Conservation (phyloP, 92 coral and sea anemone genomes). For the Porites evermanni region DNA sequence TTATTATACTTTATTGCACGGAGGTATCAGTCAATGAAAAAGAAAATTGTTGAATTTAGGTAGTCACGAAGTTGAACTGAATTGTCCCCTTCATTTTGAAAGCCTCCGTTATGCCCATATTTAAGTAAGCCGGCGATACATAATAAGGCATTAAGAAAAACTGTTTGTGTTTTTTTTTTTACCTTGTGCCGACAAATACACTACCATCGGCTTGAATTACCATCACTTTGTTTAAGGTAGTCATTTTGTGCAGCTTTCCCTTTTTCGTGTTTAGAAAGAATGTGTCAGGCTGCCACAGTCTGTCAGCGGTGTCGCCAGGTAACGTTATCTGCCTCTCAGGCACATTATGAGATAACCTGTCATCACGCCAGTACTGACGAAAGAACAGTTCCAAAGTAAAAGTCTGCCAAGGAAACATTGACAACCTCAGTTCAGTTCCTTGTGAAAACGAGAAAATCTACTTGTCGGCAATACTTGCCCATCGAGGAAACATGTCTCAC, state of each 20-base stretch:
- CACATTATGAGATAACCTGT: conserved; percentile 58
- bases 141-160: too few relatives aligned
- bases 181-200: conserved; percentile 75
- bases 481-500: too few relatives aligned
- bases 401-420: conserved; percentile 43
- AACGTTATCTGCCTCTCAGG: conserved; percentile 58
- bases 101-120: too few relatives aligned
- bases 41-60: too few relatives aligned
- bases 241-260: conserved; percentile 73
- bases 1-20: neutral
- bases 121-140: too few relatives aligned
- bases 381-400: conserved; percentile 80
- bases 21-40: too few relatives aligned
- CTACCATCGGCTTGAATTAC: conserved; percentile 67
- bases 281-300: conserved; percentile 87
- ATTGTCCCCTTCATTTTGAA: too few relatives aligned
- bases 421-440: neutral
- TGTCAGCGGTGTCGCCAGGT: conserved; percentile 63
- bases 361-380: conserved; percentile 82
- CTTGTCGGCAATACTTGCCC: neutral
- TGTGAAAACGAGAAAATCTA: neutral
- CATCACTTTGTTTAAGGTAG: conserved; percentile 66
- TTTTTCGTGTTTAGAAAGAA: conserved; percentile 76
- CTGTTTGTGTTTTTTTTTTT: too few relatives aligned
- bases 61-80: too few relatives aligned